Evolutionary conservation across 2,888 invertebrate genomes (phyloP), one percentile per base, ranked within the genome.

Genomic region (Tanytarsus gracilentus): DNA sequence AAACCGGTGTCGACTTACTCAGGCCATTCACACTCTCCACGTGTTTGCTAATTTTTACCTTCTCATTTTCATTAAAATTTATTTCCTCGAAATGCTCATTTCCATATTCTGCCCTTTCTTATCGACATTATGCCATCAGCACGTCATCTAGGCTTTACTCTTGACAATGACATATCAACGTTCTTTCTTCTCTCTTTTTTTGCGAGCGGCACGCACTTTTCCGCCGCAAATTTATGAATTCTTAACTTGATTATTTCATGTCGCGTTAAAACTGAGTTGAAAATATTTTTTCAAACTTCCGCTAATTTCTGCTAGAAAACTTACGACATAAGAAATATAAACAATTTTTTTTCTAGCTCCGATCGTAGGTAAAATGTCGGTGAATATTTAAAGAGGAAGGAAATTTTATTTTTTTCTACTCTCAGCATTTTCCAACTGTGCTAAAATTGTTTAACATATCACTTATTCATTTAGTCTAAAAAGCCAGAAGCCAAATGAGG

Each of bases 201-300:
- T 14, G 14, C 14, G 33, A 14, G 8, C 1, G 9, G 4, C 4
- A 33, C 11, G 14, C 11, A 33, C 14, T 14, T 33, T 14, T 33
- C 33, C 4, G 33, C 11, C 33, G 16, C 16, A 40, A 55, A 40
- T 40, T 55, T 55, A 55, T 55, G 55, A 55, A 55, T 40, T 55
- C 40, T 55, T 40, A 29, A 26, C 18, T 39, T 23, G 23, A 55
- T 55, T 30, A 4, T 33, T 26, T 55, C 55, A 27, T 55, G 55
- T 25, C 55, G 40, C 40, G 33, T 39, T n/a, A 14, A 21, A 30
- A 21, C 11, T 36, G 40, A 33, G 33, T 33, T 18, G 23, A 55
- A 55, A 55, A 55, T 55, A 39, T 33, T 39, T 52, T 16, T 44
- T 58, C 21, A 26, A 30, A 58, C 58, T 48, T 58, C 48, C 48